Evolutionary conservation across 2,888 invertebrate genomes (phyloP).

Genomic region (Lottia gigantea): DNA sequence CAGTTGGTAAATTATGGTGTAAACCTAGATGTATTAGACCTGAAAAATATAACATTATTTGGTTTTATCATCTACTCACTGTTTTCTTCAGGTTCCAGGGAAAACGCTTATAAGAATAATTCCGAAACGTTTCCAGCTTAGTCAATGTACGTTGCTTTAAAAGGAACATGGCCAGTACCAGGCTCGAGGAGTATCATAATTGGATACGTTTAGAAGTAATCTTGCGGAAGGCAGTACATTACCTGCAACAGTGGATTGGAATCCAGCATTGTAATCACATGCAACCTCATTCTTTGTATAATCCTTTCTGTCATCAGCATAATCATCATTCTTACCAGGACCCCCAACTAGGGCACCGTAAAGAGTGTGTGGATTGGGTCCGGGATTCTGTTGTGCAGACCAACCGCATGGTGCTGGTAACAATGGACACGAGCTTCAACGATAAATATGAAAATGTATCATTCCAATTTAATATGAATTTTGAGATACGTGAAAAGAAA

Average conservation of each 20-base stretch:
- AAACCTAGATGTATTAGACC: neutral
- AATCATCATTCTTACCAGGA: slow-evolving; percentile 39
- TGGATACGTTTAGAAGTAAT: too few relatives aligned
- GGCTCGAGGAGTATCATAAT: too few relatives aligned
- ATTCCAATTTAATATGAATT: too few relatives aligned
- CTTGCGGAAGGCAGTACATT: neutral
- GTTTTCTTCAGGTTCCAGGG: too few relatives aligned
- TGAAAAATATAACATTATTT: neutral
- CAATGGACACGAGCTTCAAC: slow-evolving; percentile 38
- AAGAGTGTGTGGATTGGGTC: slow-evolving; percentile 43
- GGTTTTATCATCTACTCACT: too few relatives aligned
- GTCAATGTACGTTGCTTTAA: too few relatives aligned
- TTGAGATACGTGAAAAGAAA: too few relatives aligned
- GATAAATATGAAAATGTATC: too few relatives aligned
- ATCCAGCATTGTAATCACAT: slow-evolving; percentile 48
- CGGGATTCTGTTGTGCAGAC: slow-evolving; percentile 22
- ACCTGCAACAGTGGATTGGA: slow-evolving; percentile 49
- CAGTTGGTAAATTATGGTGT: neutral
- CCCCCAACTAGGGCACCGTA: slow-evolving; percentile 51
- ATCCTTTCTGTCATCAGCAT: slow-evolving; percentile 39
- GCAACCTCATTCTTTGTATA: slow-evolving; percentile 46
- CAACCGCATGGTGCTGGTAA: slow-evolving; percentile 31
- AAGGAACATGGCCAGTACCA: too few relatives aligned
- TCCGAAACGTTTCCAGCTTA: too few relatives aligned
- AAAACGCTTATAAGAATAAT: too few relatives aligned